A percentile compares a stretch with the other conserved stretches of the same genome.
phyloP scores from a whole-genome alignment of 1,140 invertebrate genomes.

The Hylaeus volcanicus region DNA sequence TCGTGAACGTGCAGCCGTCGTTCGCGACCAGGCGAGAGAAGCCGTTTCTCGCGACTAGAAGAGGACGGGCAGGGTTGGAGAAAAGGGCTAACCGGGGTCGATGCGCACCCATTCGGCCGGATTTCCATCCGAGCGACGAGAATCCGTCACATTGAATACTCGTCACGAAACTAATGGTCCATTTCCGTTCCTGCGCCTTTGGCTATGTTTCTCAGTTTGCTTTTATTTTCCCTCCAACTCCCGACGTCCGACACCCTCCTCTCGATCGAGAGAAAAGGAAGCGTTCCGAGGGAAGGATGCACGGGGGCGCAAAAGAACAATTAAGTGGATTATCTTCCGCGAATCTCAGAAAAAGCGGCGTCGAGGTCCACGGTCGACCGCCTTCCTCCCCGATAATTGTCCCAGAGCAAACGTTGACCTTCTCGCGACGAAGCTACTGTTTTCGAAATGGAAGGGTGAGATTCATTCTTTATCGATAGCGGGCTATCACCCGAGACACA shows the following conservation, averaged over 20 bases:
- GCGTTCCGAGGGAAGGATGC: not conserved
- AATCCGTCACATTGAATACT: slow-evolving; percentile 65
- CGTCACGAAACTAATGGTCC: slow-evolving; percentile 62
- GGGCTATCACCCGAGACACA: too few species aligned
- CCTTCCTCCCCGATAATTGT: slow-evolving; percentile 16
- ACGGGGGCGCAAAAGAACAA: slow-evolving; percentile 2
- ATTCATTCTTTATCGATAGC: slow-evolving; percentile 1
- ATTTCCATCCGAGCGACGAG: slow-evolving; percentile 56
- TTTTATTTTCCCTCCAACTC: slow-evolving; percentile 22
- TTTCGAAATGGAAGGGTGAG: not conserved
- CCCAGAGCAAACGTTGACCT: slow-evolving; percentile 12
- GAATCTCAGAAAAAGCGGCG: not conserved
- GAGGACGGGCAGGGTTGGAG: slow-evolving; percentile 1
- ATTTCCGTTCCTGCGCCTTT: slow-evolving; percentile 49
- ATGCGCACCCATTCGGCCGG: slow-evolving; percentile 53
- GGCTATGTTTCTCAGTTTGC: slow-evolving; percentile 27
- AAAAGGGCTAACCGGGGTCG: slow-evolving; percentile 47
- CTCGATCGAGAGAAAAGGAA: not conserved
- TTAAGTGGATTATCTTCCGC: slow-evolving; percentile 36
- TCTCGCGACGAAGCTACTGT: not conserved
- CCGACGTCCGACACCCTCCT: too few species aligned
- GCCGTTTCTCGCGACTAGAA: slow-evolving; percentile 27
- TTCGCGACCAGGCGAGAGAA: slow-evolving; percentile 21
- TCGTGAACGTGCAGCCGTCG: slow-evolving; percentile 56
- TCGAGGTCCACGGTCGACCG: not conserved